A percentile compares a stretch with the other conserved stretches of the same genome.
Evolutionary conservation across 2,113 vertebrate genomes (phyloP).

Genomic region (Hippocampus guttulatus): DNA sequence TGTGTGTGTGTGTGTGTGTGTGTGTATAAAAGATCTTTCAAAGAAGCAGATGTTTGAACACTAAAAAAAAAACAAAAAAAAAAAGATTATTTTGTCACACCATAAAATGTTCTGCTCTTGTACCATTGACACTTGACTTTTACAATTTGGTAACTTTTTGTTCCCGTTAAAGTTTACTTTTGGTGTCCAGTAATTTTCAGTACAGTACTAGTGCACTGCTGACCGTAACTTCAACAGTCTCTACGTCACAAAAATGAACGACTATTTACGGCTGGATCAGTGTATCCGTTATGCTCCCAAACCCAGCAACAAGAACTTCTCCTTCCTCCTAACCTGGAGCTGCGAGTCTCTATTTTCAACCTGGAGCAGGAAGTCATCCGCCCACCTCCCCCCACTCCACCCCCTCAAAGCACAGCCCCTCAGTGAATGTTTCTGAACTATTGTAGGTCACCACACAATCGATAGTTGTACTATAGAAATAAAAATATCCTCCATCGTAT

Average conservation of each 20-base stretch:
- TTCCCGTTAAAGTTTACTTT: neutral
- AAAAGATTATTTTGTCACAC: neutral
- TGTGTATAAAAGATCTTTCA: neutral
- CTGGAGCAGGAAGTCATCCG: neutral
- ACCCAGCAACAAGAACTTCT: too few relatives aligned
- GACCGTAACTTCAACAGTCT: too few relatives aligned
- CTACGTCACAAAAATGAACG: too few relatives aligned
- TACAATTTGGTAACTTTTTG: neutral
- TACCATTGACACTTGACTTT: neutral
- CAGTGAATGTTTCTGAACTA: too few relatives aligned
- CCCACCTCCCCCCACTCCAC: too few relatives aligned
- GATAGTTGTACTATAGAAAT: too few relatives aligned
- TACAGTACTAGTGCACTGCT: too few relatives aligned
- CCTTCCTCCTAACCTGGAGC: neutral
- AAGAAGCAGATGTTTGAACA: neutral
- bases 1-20: too few relatives aligned
- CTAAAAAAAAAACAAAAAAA: neutral
- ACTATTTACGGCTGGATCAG: neutral
- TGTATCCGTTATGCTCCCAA: too few relatives aligned
- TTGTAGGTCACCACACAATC: too few relatives aligned
- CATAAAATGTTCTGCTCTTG: neutral
- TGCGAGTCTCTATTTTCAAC: neutral
- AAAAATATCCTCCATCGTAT: conserved; percentile 30
- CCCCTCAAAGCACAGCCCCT: too few relatives aligned
- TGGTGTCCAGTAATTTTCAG: neutral